Evolutionary conservation across 2,113 vertebrate genomes (phyloP).

Genomic region (Caretta caretta): DNA sequence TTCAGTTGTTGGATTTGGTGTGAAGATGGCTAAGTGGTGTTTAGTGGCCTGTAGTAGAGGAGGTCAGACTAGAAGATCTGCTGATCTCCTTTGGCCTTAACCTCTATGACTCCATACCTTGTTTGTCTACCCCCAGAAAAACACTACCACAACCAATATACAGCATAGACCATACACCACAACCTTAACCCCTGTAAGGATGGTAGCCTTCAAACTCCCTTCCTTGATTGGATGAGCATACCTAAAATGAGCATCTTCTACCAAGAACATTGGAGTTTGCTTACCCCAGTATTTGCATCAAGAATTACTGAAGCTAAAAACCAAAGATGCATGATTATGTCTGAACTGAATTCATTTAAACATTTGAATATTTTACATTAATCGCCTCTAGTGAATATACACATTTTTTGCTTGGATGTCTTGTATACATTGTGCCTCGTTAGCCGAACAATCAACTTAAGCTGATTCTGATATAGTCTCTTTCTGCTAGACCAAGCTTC

Average conservation of each 20-base stretch:
- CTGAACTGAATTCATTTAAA: neutral
- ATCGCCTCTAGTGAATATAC: neutral
- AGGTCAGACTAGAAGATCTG: neutral
- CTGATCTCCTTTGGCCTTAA: neutral
- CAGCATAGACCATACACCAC: neutral
- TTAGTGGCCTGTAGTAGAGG: neutral
- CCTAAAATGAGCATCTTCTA: neutral
- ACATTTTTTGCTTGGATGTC: neutral
- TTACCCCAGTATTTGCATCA: neutral
- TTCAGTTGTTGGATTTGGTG: neutral
- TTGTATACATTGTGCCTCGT: neutral
- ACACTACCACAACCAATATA: neutral
- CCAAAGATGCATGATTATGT: accelerated
- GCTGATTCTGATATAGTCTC: neutral
- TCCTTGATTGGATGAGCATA: neutral
- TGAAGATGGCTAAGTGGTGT: neutral
- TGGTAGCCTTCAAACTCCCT: neutral
- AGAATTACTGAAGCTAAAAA: neutral
- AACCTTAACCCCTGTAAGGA: neutral
- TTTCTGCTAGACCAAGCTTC: neutral
- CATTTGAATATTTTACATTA: neutral
- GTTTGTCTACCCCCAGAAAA: neutral
- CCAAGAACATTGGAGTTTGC: neutral
- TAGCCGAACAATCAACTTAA: neutral
- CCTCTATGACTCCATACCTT: neutral